A percentile compares a stretch with the other conserved stretches of the same genome.
phyloP scores from a whole-genome alignment of 1,140 invertebrate genomes.

The Adelges cooleyi region DNA sequence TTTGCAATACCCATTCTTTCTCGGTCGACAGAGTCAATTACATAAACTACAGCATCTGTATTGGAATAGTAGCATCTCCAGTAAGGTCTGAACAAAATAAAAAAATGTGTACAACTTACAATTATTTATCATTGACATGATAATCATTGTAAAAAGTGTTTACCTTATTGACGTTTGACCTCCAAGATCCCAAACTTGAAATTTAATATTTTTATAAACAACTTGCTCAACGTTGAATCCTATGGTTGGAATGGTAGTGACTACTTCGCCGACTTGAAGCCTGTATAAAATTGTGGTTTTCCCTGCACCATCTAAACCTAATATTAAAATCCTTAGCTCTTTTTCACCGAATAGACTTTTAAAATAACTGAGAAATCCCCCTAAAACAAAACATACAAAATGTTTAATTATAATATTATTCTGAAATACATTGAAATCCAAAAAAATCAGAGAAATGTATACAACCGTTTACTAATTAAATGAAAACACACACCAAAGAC shows the following conservation, averaged over 20 bases:
- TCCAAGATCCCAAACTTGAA: slow-evolving; percentile 97
- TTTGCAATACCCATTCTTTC: slow-evolving; percentile 98
- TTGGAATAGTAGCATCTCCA: slow-evolving; percentile 99
- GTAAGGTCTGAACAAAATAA: slow-evolving; percentile 68
- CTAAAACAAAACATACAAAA: slow-evolving; percentile 42
- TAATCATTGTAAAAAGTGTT: not conserved
- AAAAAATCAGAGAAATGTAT: too few species aligned
- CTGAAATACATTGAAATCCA: not conserved
- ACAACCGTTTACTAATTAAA: too few species aligned
- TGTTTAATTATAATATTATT: not conserved
- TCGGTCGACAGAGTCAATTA: slow-evolving; percentile 96
- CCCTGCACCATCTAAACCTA: slow-evolving; percentile 93
- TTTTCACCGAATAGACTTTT: slow-evolving; percentile 79
- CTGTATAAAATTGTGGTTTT: slow-evolving; percentile 98
- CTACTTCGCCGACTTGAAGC: slow-evolving; percentile 97
- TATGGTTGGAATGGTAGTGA: slow-evolving; percentile 98
- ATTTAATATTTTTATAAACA: slow-evolving; percentile 89
- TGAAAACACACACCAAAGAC: too few species aligned
- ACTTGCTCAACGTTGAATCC: slow-evolving; percentile 98
- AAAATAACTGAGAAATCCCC: slow-evolving; percentile 92
- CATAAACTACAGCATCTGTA: slow-evolving; percentile 99
- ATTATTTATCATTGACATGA: too few species aligned
- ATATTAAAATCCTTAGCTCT: slow-evolving; percentile 95
- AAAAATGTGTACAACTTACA: not conserved
- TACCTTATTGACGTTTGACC: slow-evolving; percentile 90